Conservation (phyloP, 2,113 vertebrate genomes). For the Nannobrachium achirus region DNA sequence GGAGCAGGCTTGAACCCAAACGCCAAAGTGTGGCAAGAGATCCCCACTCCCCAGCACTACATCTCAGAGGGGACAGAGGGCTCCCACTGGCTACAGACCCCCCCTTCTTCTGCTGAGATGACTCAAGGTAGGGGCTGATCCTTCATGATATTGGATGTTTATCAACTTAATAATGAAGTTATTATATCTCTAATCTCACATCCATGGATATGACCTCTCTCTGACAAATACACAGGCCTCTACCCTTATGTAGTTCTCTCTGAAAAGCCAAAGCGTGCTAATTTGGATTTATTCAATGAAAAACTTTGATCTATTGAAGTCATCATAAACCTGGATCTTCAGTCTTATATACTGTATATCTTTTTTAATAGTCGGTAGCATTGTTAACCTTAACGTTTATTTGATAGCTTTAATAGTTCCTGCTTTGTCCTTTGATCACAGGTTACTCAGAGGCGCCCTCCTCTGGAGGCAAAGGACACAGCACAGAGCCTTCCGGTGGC, state of each 20-base stretch:
- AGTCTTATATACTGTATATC: too few relatives aligned
- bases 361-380: neutral
- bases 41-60: slow-evolving; percentile 83
- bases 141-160: too few relatives aligned
- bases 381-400: slow-evolving; percentile 20
- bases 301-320: too few relatives aligned
- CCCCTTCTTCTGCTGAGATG: slow-evolving; percentile 59
- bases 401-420: slow-evolving; percentile 16
- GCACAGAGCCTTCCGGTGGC: slow-evolving; percentile 44
- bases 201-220: too few relatives aligned
- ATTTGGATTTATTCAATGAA: too few relatives aligned
- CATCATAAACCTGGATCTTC: too few relatives aligned
- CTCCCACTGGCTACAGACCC: slow-evolving; percentile 84
- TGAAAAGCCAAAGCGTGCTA: too few relatives aligned
- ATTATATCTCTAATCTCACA: neutral
- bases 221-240: too few relatives aligned
- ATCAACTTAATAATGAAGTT: neutral
- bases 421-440: slow-evolving; percentile 4
- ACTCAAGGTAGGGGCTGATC: slow-evolving; percentile 80
- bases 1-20: slow-evolving; percentile 95
- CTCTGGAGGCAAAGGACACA: slow-evolving; percentile 62
- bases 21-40: slow-evolving; percentile 97
- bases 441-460: slow-evolving; percentile 61
- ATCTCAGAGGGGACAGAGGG: slow-evolving; percentile 80
- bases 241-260: too few relatives aligned